Percentiles rank a stretch among this genome's conserved stretches.
phyloP scores from a whole-genome alignment of 2,113 vertebrate genomes.

The Pipa parva region DNA sequence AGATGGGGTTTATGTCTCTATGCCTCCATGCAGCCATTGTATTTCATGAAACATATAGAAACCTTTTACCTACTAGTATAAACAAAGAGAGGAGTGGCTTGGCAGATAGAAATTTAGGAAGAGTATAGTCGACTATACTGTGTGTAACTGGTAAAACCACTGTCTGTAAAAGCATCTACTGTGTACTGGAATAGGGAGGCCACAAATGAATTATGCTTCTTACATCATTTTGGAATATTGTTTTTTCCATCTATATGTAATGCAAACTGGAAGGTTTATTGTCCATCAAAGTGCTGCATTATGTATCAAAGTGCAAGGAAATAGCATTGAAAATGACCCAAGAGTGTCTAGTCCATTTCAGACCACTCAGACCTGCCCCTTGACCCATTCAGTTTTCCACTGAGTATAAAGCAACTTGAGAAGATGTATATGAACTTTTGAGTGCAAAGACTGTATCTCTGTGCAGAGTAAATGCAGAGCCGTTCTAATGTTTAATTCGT shows the following conservation, averaged over 20 bases:
- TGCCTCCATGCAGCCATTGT: slow-evolving; percentile 19
- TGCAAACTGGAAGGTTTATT: slow-evolving; percentile 21
- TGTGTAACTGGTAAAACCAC: slow-evolving; percentile 15
- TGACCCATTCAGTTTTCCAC: slow-evolving; percentile 33
- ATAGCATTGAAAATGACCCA: slow-evolving; percentile 37
- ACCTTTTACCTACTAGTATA: slow-evolving; percentile 11
- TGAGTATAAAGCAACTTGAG: slow-evolving; percentile 22
- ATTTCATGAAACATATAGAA: slow-evolving; percentile 17
- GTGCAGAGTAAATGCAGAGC: background rate
- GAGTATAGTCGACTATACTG: background rate
- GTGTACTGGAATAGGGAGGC: slow-evolving; percentile 36
- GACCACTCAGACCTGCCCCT: slow-evolving; percentile 40
- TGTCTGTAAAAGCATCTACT: slow-evolving; percentile 31
- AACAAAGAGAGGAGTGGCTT: slow-evolving; percentile 22
- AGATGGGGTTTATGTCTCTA: slow-evolving; percentile 24
- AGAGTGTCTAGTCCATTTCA: slow-evolving; percentile 39
- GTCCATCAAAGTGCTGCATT: slow-evolving; percentile 40
- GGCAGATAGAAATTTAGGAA: slow-evolving; percentile 15
- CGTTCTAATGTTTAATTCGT: no score
- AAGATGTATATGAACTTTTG: slow-evolving; percentile 4
- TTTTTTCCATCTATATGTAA: slow-evolving; percentile 39
- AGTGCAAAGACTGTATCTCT: background rate
- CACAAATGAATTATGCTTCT: slow-evolving; percentile 28
- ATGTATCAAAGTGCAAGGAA: slow-evolving; percentile 27
- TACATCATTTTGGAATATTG: slow-evolving; percentile 28